Conservation (phyloP, 1,140 invertebrate genomes). For the Myzus persicae region DNA sequence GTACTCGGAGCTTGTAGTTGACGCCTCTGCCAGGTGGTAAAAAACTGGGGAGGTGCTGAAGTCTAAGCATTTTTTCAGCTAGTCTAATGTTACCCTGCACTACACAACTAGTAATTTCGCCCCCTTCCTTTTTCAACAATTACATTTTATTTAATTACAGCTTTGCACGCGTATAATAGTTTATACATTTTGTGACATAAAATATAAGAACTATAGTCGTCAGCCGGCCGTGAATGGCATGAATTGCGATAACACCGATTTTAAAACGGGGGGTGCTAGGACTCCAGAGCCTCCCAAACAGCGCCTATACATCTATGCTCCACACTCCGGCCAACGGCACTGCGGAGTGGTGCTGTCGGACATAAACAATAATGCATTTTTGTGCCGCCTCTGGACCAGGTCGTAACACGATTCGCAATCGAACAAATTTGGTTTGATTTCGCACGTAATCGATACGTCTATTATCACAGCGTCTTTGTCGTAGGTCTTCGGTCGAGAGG, state of each 20-base stretch:
- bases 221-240: too few relatives aligned
- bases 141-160: neutral
- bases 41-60: too few relatives aligned
- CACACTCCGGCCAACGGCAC: neutral
- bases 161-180: neutral
- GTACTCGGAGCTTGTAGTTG: too few relatives aligned
- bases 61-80: neutral
- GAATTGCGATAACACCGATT: neutral
- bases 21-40: neutral
- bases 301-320: neutral
- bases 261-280: neutral
- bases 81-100: neutral
- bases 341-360: neutral
- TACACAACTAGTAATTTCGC: neutral
- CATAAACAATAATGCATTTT: neutral
- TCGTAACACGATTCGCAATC: neutral
- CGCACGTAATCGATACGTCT: neutral
- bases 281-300: neutral
- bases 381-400: neutral
- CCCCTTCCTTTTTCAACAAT: neutral
- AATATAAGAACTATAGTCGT: neutral
- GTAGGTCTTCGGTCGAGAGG: neutral
- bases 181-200: too few relatives aligned
- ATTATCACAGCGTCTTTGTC: neutral
- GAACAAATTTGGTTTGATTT: neutral